A percentile compares a stretch with the other conserved stretches of the same genome.
Evolutionary conservation across 2,888 invertebrate species (phyloP).

Genomic region (Nomada ruficornis): DNA sequence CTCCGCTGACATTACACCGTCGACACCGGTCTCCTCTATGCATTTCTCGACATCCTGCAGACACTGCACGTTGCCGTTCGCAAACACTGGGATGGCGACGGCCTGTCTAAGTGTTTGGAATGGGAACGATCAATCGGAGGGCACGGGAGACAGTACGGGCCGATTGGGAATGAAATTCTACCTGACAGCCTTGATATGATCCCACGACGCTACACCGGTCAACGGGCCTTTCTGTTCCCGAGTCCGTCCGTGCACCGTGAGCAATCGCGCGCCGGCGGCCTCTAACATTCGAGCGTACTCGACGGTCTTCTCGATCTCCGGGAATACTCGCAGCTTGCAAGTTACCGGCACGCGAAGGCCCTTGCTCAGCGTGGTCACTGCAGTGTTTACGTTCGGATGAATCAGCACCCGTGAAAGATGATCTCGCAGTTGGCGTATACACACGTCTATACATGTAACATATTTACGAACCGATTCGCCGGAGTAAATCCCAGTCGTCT

Average conservation of each 20-base stretch:
- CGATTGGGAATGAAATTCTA: slow-evolving; percentile 78
- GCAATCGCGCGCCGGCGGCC: slow-evolving; percentile 94
- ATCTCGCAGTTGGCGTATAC: background rate
- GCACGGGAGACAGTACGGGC: background rate
- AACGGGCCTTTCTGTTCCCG: slow-evolving; percentile 98
- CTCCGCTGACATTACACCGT: slow-evolving; percentile 96
- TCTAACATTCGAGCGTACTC: slow-evolving; percentile 97
- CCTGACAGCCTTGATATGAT: slow-evolving; percentile 95
- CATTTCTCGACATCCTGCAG: slow-evolving; percentile 94
- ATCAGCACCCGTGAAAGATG: background rate
- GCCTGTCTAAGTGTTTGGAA: slow-evolving; percentile 87
- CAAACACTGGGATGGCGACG: slow-evolving; percentile 96
- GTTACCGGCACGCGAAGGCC: slow-evolving; percentile 95
- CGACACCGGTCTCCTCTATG: slow-evolving; percentile 92
- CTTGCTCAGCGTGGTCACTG: slow-evolving; percentile 89
- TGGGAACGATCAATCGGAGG: background rate
- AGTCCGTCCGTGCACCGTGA: slow-evolving; percentile 98
- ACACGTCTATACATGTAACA: background rate
- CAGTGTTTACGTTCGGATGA: background rate
- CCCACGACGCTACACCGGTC: slow-evolving; percentile 98
- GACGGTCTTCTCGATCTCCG: slow-evolving; percentile 93
- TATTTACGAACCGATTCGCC: slow-evolving; percentile 89
- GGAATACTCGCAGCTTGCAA: slow-evolving; percentile 97
- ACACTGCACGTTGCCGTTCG: slow-evolving; percentile 98
- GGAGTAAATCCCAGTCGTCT: slow-evolving; percentile 96